Evolutionary conservation across 1,140 invertebrate species (phyloP).

Genomic region (Hypothenemus hampei): DNA sequence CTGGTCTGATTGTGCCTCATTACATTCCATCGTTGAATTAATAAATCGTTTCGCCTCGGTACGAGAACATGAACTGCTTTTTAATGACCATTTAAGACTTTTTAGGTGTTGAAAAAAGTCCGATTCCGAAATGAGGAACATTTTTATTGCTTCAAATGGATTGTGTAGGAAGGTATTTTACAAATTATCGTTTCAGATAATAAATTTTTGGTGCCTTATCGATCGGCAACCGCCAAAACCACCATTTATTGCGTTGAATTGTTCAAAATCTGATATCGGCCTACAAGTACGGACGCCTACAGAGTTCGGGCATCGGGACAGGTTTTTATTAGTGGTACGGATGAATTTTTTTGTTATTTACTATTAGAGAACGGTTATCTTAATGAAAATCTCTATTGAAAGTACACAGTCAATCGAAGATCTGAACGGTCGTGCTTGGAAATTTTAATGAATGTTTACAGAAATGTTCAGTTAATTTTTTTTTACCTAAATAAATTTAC

Average conservation of each 20-base stretch:
- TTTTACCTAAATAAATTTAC: neutral
- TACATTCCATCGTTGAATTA: slow-evolving; percentile 21
- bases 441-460: slow-evolving; percentile 2
- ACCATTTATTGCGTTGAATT: neutral
- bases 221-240: neutral
- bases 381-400: slow-evolving; percentile 10
- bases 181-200: too few relatives aligned
- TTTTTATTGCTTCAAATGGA: slow-evolving; percentile 7
- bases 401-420: neutral
- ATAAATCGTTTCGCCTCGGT: slow-evolving; percentile 14
- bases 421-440: neutral
- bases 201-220: too few relatives aligned
- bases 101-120: slow-evolving; percentile 11
- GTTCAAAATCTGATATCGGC: neutral
- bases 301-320: neutral
- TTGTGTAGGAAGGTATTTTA: neutral
- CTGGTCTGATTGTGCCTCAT: slow-evolving; percentile 12
- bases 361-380: slow-evolving; percentile 4
- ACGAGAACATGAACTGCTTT: slow-evolving; percentile 17
- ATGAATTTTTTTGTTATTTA: neutral
- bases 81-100: slow-evolving; percentile 9
- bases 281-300: slow-evolving; percentile 3
- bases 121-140: neutral
- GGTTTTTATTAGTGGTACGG: neutral
- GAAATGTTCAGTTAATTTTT: neutral